Conservation (phyloP, 1,140 invertebrate species). For the Panonychus citri region DNA sequence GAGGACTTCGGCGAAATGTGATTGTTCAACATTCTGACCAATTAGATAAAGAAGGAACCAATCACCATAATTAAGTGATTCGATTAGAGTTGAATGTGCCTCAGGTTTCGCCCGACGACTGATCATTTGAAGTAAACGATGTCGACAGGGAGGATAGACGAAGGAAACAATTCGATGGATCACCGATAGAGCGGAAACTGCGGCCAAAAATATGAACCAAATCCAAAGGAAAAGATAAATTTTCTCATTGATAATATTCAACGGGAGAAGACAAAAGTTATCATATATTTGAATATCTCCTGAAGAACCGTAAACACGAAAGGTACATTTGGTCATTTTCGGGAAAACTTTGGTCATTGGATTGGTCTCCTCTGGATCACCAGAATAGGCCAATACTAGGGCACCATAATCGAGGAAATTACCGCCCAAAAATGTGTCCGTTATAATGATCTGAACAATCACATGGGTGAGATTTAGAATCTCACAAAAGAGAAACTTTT, state of each 20-base stretch:
- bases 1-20: not conserved
- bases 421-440: slow-evolving; percentile 67
- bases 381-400: slow-evolving; percentile 48
- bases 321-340: slow-evolving; percentile 67
- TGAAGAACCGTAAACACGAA: slow-evolving; percentile 66
- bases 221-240: slow-evolving; percentile 20
- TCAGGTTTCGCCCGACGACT: not conserved
- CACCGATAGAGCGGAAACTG: not conserved
- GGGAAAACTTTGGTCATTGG: slow-evolving; percentile 48
- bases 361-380: slow-evolving; percentile 41
- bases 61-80: slow-evolving; percentile 51
- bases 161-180: slow-evolving; percentile 6
- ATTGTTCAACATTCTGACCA: slow-evolving; percentile 61
- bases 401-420: slow-evolving; percentile 16
- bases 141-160: not conserved
- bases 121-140: not conserved
- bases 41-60: slow-evolving; percentile 84
- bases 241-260: slow-evolving; percentile 28
- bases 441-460: slow-evolving; percentile 67
- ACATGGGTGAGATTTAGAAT: slow-evolving; percentile 65
- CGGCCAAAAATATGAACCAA: slow-evolving; percentile 6
- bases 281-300: slow-evolving; percentile 19
- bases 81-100: slow-evolving; percentile 1
- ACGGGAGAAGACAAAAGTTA: slow-evolving; percentile 20
- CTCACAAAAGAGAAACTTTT: slow-evolving; percentile 14